These are phyloP conservation scores for Protobothrops flavoviridis DNA, from an alignment of 2,113 vertebrate species.

Conservation along the genomic window DNA sequence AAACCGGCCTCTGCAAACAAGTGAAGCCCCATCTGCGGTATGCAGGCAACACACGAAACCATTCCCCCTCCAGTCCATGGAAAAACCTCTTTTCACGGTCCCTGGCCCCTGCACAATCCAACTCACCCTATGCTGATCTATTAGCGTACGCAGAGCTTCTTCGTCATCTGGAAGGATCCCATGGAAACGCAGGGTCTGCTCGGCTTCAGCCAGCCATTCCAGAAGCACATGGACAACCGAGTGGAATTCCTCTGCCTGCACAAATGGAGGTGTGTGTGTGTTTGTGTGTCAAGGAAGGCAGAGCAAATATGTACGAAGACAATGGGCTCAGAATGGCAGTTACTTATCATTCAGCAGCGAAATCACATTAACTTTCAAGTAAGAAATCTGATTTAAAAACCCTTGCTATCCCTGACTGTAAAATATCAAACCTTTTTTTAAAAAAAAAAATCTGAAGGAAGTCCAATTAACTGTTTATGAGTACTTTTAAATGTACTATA, in stretches of 20 bases:
- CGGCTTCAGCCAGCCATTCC: slow-evolving; percentile 96
- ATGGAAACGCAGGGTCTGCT: slow-evolving; percentile 93
- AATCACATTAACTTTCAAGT: slow-evolving; percentile 45
- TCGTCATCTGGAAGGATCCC: slow-evolving; percentile 93
- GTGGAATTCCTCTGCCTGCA: slow-evolving; percentile 95
- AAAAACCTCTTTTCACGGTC: too few species aligned
- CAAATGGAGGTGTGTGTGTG: not conserved
- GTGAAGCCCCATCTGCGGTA: too few species aligned
- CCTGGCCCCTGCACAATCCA: not conserved
- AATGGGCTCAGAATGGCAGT: slow-evolving; percentile 32
- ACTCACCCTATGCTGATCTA: slow-evolving; percentile 91
- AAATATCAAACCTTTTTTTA: slow-evolving; percentile 37
- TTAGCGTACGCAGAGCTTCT: slow-evolving; percentile 83
- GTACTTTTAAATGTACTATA: slow-evolving; percentile 44
- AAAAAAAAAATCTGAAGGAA: slow-evolving; percentile 36
- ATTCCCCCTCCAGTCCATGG: too few species aligned
- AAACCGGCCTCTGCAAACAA: too few species aligned
- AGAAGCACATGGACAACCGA: slow-evolving; percentile 91
- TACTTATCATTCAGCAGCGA: slow-evolving; percentile 37
- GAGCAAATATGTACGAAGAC: slow-evolving; percentile 22
- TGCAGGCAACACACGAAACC: too few species aligned
- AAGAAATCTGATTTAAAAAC: slow-evolving; percentile 47
- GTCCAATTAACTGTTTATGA: slow-evolving; percentile 40
- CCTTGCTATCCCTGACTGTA: slow-evolving; percentile 52
- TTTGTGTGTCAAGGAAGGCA: slow-evolving; percentile 19